Base-by-base conservation (phyloP, 1,140 invertebrate species). In the Elysia chlorotica region DNA sequence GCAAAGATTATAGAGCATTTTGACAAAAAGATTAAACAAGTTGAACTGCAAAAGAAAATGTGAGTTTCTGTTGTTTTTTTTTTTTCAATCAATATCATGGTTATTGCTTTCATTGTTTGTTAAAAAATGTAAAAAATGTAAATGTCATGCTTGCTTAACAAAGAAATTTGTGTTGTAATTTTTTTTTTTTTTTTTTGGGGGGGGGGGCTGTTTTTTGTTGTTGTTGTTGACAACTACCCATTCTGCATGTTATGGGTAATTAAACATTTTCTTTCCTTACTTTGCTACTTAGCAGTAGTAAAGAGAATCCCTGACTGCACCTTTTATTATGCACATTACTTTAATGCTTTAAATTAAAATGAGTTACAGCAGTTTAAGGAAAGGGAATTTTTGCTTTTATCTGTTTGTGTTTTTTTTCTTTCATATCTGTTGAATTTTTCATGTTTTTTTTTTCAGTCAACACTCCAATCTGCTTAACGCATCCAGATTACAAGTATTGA, bases 1-100 rank as follows among this genome's bases (percentile, higher is more conserved):
- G 92, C 98, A 61, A 99, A 99, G 89, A 99, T 99, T 80, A 98
- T 99, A 95, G 98, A 99, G 84, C 98, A 95, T 88, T 99, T 96
- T 89, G 97, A 99, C 82, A 96, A 98, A 82, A 99, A 99, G 84
- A 97, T 99, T 81, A 99, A 99, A 88, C 97, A 99, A 90, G 97
- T 99, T 75, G 97, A 99, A 89, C 91, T 99, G 41, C 96, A 99
- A 85, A 98, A 98, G 89, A 99, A 99, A 91, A 99, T 99, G 95
- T 97, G 91, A 89, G 90, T 74, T 31, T 73, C n/a, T n/a, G n/a
- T n/a, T n/a, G n/a, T 35, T 71, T 77, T 69, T 63, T 77, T 69
- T 78, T 78, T 89, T 90, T 48, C 86, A 96, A 94, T 31, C 54
- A 6, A 10, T 59, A 17, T 10, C 25, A 59, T 17, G 28, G 14